Evolutionary conservation across 2,888 invertebrate species (phyloP).

Genomic region (Tetheella fluctuosa): DNA sequence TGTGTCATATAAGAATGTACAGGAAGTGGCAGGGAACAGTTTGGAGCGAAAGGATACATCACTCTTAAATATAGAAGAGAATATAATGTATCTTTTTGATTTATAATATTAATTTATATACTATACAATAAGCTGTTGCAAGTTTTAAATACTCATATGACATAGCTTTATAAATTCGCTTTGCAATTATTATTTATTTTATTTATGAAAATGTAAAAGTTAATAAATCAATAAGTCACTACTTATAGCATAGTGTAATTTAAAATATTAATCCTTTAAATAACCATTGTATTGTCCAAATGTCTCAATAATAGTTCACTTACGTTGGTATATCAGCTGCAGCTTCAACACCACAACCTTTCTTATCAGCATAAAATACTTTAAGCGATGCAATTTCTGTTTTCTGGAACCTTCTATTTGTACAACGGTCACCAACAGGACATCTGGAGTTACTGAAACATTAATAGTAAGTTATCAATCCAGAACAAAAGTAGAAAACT

Average conservation of each 20-base stretch:
- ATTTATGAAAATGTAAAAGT: too few species aligned
- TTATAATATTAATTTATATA: too few species aligned
- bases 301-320: slow-evolving; percentile 38
- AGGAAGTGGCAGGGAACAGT: too few species aligned
- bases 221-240: too few species aligned
- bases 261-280: too few species aligned
- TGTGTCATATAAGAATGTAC: too few species aligned
- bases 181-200: neutral
- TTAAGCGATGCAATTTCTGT: slow-evolving; percentile 92
- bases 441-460: slow-evolving; percentile 93
- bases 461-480: slow-evolving; percentile 16
- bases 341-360: slow-evolving; percentile 97
- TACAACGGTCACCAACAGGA: slow-evolving; percentile 94
- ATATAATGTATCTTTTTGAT: too few species aligned
- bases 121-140: neutral
- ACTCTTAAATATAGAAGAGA: too few species aligned
- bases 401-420: slow-evolving; percentile 97
- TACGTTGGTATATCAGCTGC: slow-evolving; percentile 88
- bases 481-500: neutral
- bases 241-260: too few species aligned
- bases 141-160: neutral
- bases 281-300: too few species aligned
- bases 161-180: neutral
- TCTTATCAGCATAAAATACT: slow-evolving; percentile 95
- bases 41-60: too few species aligned